phyloP scores from a whole-genome alignment of 2,113 vertebrate species.

The Nerophis ophidion region DNA sequence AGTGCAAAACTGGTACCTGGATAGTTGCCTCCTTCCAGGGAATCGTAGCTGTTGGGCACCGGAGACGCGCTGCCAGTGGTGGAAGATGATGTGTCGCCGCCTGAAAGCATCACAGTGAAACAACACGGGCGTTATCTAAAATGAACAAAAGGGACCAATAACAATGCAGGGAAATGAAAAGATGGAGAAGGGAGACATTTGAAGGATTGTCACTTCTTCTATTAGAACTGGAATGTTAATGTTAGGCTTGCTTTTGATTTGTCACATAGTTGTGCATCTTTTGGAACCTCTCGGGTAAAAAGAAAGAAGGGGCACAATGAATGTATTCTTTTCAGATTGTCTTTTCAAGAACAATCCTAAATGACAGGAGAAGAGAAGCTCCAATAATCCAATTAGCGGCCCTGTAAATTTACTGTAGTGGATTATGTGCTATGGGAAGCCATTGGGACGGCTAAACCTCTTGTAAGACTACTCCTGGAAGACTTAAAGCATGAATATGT shows the following conservation, averaged over 20 bases:
- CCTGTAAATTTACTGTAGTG: conserved; percentile 12
- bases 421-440: conserved; percentile 40
- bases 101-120: conserved; percentile 52
- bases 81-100: conserved; percentile 89
- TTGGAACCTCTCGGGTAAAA: neutral
- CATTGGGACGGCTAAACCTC: conserved; percentile 12
- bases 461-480: neutral
- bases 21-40: conserved; percentile 87
- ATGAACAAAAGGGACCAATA: conserved; percentile 1
- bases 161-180: neutral
- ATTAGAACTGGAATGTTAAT: neutral
- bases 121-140: neutral
- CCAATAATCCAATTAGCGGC: conserved; percentile 53
- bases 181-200: neutral
- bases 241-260: neutral
- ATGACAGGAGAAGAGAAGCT: conserved; percentile 1
- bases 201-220: neutral
- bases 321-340: neutral
- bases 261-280: neutral
- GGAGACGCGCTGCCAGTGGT: conserved; percentile 88
- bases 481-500: no score
- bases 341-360: conserved; percentile 4
- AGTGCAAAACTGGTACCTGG: conserved; percentile 70
- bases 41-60: conserved; percentile 86
- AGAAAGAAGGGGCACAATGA: neutral